Evolutionary conservation across 2,113 vertebrate genomes (phyloP).

Genomic region (Sigmodon hispidus): DNA sequence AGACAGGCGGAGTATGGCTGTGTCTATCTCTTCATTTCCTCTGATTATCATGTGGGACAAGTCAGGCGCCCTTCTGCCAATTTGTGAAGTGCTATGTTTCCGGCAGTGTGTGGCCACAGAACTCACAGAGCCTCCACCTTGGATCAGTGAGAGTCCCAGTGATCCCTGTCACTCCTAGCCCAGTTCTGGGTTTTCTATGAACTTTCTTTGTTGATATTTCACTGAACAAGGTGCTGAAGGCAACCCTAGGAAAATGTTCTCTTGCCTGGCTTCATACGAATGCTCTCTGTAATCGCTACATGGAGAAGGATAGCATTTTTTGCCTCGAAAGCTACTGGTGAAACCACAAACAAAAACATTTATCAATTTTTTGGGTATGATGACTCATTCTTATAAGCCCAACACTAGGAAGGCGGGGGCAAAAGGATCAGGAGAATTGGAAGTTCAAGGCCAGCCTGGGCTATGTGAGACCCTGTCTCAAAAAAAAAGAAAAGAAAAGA

Average conservation of each 20-base stretch:
- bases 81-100: not conserved
- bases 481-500: not conserved
- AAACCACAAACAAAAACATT: not conserved
- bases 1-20: too few species aligned
- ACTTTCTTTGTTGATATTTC: not conserved
- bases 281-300: not conserved
- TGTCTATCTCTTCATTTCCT: not conserved
- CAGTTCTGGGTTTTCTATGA: constrained; percentile 21
- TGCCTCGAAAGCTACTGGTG: not conserved
- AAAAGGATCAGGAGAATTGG: not conserved
- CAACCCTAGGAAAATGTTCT: not conserved
- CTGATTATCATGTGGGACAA: not conserved
- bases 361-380: not conserved
- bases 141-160: not conserved
- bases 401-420: not conserved
- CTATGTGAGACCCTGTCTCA: not conserved
- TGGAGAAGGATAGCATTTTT: not conserved
- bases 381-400: not conserved
- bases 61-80: not conserved
- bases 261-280: not conserved
- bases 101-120: not conserved
- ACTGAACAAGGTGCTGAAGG: not conserved
- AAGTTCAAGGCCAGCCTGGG: not conserved
- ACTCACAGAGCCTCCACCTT: not conserved
- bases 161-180: not conserved